Evolutionary conservation across 2,797 vertebrate genomes (phyloP).

Genomic region (Siniperca undulata): DNA sequence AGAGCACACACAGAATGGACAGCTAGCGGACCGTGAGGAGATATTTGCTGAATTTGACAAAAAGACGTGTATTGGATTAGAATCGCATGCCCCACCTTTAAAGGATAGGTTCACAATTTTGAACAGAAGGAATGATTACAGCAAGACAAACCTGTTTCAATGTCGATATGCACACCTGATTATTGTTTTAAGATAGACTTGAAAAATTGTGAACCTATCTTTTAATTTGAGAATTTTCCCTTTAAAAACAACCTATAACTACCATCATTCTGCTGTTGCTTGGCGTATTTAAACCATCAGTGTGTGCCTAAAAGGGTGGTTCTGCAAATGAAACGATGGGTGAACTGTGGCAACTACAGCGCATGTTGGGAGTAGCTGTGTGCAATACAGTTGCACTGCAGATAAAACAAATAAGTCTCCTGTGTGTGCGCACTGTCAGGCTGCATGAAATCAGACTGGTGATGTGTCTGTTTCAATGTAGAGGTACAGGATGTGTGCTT

Average conservation of each 20-base stretch:
- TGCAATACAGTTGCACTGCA: not conserved
- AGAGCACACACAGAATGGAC: too few species aligned
- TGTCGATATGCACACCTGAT: not conserved
- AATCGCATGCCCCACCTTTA: too few species aligned
- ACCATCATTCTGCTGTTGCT: not conserved
- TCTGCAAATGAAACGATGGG: not conserved
- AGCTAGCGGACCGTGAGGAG: too few species aligned
- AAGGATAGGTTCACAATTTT: too few species aligned
- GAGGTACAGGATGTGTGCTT: constrained; percentile 76
- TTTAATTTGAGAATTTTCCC: not conserved
- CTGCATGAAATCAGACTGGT: not conserved
- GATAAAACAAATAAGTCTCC: not conserved
- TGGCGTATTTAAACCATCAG: not conserved
- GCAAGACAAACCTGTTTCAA: not conserved
- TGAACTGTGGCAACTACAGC: not conserved
- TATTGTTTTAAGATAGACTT: too few species aligned
- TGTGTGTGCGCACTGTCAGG: constrained; percentile 1
- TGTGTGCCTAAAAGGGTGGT: not conserved
- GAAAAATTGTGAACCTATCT: not conserved
- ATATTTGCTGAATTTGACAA: too few species aligned
- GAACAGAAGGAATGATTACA: not conserved
- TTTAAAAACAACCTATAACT: not conserved
- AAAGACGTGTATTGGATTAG: too few species aligned
- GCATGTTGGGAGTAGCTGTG: not conserved
- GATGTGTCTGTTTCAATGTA: not conserved